A percentile compares a stretch with the other conserved stretches of the same genome.
phyloP scores from a whole-genome alignment of 1,140 invertebrate genomes.

The Drosophila sproati region DNA sequence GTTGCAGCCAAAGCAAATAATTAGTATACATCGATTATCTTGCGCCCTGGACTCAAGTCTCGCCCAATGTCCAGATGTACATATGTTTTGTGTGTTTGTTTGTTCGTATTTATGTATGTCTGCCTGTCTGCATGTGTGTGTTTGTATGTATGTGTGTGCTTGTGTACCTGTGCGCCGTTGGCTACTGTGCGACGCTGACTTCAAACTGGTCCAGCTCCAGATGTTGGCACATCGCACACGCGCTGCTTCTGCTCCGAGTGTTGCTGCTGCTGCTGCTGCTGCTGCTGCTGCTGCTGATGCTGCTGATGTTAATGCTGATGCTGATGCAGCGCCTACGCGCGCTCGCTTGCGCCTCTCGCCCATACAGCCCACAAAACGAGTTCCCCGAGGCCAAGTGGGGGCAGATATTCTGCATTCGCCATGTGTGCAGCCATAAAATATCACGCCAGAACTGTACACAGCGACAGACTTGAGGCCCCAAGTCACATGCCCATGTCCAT shows the following conservation, averaged over 20 bases:
- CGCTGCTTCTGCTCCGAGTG: slow-evolving; percentile 42
- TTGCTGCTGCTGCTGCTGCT: slow-evolving; percentile 20
- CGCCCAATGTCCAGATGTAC: not conserved
- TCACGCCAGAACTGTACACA: slow-evolving; percentile 69
- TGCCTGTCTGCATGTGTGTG: not conserved
- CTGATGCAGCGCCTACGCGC: slow-evolving; percentile 66
- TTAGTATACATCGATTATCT: slow-evolving; percentile 83
- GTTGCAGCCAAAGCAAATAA: slow-evolving; percentile 82
- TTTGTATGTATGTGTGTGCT: slow-evolving; percentile 15
- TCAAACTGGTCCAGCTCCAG: slow-evolving; percentile 74
- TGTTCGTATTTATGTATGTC: slow-evolving; percentile 4
- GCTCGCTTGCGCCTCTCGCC: slow-evolving; percentile 31
- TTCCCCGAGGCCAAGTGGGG: slow-evolving; percentile 53
- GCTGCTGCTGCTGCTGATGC: slow-evolving; percentile 18
- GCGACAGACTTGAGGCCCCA: slow-evolving; percentile 35
- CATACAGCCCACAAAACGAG: slow-evolving; percentile 73
- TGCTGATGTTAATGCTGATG: not conserved
- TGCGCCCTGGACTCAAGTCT: slow-evolving; percentile 53
- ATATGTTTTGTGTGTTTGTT: slow-evolving; percentile 9
- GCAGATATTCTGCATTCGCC: slow-evolving; percentile 40
- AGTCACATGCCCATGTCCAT: slow-evolving; percentile 21
- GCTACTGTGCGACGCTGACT: slow-evolving; percentile 58
- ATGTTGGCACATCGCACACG: slow-evolving; percentile 77
- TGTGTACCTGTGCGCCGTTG: slow-evolving; percentile 50
- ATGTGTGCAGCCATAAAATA: slow-evolving; percentile 71